These are phyloP conservation scores for Phyllostomus hastatus DNA, from an alignment of 2,113 vertebrate species.

Conservation along the genomic window DNA sequence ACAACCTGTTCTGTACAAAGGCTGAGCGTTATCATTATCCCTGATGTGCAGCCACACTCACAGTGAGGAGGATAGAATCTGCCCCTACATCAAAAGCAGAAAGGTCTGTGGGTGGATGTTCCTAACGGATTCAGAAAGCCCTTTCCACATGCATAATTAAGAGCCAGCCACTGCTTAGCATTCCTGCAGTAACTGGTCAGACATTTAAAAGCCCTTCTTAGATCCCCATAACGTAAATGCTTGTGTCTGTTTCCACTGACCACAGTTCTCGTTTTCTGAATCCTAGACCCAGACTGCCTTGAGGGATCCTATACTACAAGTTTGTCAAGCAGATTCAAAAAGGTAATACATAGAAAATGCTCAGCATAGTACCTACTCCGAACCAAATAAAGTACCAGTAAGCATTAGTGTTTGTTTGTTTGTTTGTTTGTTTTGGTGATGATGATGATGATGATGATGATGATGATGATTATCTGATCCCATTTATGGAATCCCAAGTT, in stretches of 20 bases:
- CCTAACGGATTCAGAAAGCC: slow-evolving; percentile 33
- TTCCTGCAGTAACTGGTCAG: slow-evolving; percentile 1
- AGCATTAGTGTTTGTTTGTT: slow-evolving; percentile 4
- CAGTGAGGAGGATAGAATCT: slow-evolving; percentile 26
- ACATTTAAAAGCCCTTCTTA: background rate
- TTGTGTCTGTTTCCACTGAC: background rate
- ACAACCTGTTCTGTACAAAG: slow-evolving; percentile 65
- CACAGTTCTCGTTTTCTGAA: background rate
- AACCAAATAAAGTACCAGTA: background rate
- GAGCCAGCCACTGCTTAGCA: background rate
- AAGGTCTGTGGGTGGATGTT: slow-evolving; percentile 62
- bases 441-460: too few species aligned
- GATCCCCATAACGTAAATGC: background rate
- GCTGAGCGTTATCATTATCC: slow-evolving; percentile 42
- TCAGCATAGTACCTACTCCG: background rate
- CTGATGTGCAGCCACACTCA: slow-evolving; percentile 17
- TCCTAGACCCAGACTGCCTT: background rate
- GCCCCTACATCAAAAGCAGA: slow-evolving; percentile 40
- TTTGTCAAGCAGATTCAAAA: background rate
- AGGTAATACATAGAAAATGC: background rate
- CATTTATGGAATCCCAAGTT: background rate
- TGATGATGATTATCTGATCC: background rate
- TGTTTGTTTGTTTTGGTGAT: background rate
- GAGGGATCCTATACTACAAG: background rate
- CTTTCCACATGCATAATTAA: slow-evolving; percentile 53